Conservation (phyloP, 2,888 invertebrate species). For the Hedya salicella region DNA sequence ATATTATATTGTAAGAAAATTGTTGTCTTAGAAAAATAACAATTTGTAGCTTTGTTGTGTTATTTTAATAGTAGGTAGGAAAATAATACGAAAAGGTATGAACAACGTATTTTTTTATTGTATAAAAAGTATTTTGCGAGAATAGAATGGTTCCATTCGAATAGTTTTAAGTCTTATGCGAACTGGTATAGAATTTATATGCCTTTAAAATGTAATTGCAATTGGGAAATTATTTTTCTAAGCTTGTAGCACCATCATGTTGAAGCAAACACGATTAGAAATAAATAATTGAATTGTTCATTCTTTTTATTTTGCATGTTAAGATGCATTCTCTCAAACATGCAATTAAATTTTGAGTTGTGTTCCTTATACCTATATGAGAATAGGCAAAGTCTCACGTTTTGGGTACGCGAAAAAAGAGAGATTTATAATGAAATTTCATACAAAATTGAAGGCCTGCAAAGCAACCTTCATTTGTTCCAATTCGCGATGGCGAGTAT, state of each 20-base stretch:
- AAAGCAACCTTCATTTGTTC: too few relatives aligned
- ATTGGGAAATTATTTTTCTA: slow-evolving; percentile 12
- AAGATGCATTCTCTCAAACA: too few relatives aligned
- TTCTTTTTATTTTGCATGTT: slow-evolving; percentile 53
- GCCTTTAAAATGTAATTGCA: slow-evolving; percentile 2
- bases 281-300: slow-evolving; percentile 43
- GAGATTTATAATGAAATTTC: too few relatives aligned
- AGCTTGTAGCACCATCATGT: slow-evolving; percentile 31
- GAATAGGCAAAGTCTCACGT: too few relatives aligned
- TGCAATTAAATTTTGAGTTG: too few relatives aligned
- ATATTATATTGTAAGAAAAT: too few relatives aligned
- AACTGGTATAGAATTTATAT: neutral
- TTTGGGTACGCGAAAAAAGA: too few relatives aligned
- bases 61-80: neutral
- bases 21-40: too few relatives aligned
- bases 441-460: too few relatives aligned
- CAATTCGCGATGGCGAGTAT: too few relatives aligned
- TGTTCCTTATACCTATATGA: too few relatives aligned
- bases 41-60: too few relatives aligned
- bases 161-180: neutral
- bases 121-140: slow-evolving; percentile 15
- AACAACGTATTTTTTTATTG: slow-evolving; percentile 12
- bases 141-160: slow-evolving; percentile 5
- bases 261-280: slow-evolving; percentile 17
- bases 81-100: neutral